Conservation (phyloP, 2,888 invertebrate species). For the Axea sp. region DNA sequence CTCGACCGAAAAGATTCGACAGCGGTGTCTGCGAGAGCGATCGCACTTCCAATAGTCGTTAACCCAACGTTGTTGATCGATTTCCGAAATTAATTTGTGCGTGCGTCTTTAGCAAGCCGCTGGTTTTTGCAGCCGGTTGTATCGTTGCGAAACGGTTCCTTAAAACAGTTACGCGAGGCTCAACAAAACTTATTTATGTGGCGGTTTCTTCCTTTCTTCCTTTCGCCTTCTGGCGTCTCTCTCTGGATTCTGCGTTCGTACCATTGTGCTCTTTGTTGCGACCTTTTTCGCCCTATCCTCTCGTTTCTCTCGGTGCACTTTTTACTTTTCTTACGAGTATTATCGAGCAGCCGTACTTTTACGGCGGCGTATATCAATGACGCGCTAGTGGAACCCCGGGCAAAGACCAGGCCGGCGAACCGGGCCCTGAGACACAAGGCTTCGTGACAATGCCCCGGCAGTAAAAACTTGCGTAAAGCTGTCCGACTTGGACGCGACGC, state of each 20-base stretch:
- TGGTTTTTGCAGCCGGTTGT: slow-evolving; percentile 40
- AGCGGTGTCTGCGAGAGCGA: neutral
- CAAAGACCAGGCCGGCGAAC: slow-evolving; percentile 27
- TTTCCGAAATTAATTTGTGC: slow-evolving; percentile 56
- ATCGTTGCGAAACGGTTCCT: slow-evolving; percentile 52
- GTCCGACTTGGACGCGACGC: slow-evolving; percentile 64
- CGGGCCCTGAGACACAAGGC: slow-evolving; percentile 36
- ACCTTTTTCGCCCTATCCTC: slow-evolving; percentile 51
- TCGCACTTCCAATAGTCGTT: slow-evolving; percentile 1
- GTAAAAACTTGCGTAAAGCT: slow-evolving; percentile 74
- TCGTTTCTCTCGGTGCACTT: slow-evolving; percentile 45
- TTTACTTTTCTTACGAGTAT: slow-evolving; percentile 51
- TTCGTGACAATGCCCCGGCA: slow-evolving; percentile 68
- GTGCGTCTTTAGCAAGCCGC: slow-evolving; percentile 44
- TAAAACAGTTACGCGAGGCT: slow-evolving; percentile 54
- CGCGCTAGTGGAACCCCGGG: slow-evolving; percentile 29
- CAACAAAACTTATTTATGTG: slow-evolving; percentile 56
- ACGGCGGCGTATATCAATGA: slow-evolving; percentile 73
- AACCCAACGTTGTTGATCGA: slow-evolving; percentile 16
- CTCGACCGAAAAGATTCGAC: too few relatives aligned
- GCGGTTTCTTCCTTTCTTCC: slow-evolving; percentile 48
- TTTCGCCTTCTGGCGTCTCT: slow-evolving; percentile 39
- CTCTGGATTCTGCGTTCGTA: slow-evolving; percentile 10
- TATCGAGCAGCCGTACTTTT: slow-evolving; percentile 66
- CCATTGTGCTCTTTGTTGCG: slow-evolving; percentile 40